Percentiles rank a stretch among this genome's conserved stretches.
Evolutionary conservation across 2,113 vertebrate species (phyloP).

Genomic region (Xiphophorus maculatus): DNA sequence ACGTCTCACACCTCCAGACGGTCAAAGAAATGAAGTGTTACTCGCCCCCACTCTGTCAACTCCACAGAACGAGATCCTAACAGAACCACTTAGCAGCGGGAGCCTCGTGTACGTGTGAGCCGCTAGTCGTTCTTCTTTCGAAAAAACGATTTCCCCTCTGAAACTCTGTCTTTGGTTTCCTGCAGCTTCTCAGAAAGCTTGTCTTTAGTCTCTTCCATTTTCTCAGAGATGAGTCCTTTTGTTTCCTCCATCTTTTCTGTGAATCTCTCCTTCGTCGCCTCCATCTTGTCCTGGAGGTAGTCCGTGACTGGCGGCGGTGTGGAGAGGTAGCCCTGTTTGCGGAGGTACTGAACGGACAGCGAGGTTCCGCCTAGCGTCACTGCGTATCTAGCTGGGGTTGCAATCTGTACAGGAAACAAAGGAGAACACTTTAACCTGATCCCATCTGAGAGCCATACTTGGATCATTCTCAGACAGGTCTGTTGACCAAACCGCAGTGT

Average conservation of each 20-base stretch:
- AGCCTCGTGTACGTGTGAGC: background rate
- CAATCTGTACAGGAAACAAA: slow-evolving; percentile 82
- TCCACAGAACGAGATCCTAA: slow-evolving; percentile 7
- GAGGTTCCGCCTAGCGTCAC: slow-evolving; percentile 95
- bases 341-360: slow-evolving; percentile 89
- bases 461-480: background rate
- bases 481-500: background rate
- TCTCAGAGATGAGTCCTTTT: slow-evolving; percentile 83
- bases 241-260: slow-evolving; percentile 92
- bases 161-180: slow-evolving; percentile 95
- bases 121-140: slow-evolving; percentile 88
- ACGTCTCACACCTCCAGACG: slow-evolving; percentile 2
- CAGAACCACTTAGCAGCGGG: slow-evolving; percentile 3
- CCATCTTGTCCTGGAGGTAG: slow-evolving; percentile 92
- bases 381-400: slow-evolving; percentile 92
- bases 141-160: slow-evolving; percentile 79
- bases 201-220: slow-evolving; percentile 89
- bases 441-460: background rate
- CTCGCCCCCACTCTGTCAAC: slow-evolving; percentile 1
- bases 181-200: slow-evolving; percentile 85
- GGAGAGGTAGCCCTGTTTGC: slow-evolving; percentile 88
- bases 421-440: background rate
- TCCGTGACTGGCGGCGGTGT: slow-evolving; percentile 94
- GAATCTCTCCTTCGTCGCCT: slow-evolving; percentile 88
- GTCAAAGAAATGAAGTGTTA: slow-evolving; percentile 20